Evolutionary conservation across 2,797 vertebrate genomes (phyloP), one percentile per base, ranked within the genome.

Genomic region (Takifugu rubripes): DNA sequence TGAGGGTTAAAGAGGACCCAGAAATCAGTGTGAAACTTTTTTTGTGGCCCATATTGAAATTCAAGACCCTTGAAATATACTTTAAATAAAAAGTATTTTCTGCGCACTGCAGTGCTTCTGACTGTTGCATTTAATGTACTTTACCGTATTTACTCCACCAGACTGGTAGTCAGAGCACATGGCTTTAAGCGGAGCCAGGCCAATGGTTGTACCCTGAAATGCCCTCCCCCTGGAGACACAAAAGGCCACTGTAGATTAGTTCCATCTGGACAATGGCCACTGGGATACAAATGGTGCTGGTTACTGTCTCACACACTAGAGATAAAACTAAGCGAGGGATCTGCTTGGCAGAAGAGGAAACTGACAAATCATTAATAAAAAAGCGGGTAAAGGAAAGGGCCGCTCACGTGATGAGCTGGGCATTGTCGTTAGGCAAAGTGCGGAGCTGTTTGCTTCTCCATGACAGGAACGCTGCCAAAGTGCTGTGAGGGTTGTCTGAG

Each of bases 81-180:
- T 40, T 40, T 12, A 4, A 14, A 2, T 40, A 40, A 12, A 14
- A 14, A 2, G 12, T 44, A 44, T 44, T 44, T 44, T 16, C 43
- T 44, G 43, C n/a, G 1, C 11, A 17, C 6, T 44, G 16, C 3
- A 17, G 3, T 21, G 21, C 21, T 21, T 21, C 21, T 21, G 21
- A 21, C 21, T 21, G 21, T 21, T 21, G 21, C 21, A 21, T 21
- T 21, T 21, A 21, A 21, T 21, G 21, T 60, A 29, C 84, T 92
- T 93, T 81, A 98, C 97, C 92, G 93, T 91, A 82, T 96, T 99
- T 21, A 98, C 93, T 24, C 97, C 97, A 52, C 96, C 97, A 21
- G 97, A 99, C 79, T 99, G 96, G 84, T 94, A 95, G 60, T 94
- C 91, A 0, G 96, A 97, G 84, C 97, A 99, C 97, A 99, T 98